A percentile compares a stretch with the other conserved stretches of the same genome.
phyloP scores from a whole-genome alignment of 1,140 invertebrate genomes.

The Megalonaias nervosa region DNA sequence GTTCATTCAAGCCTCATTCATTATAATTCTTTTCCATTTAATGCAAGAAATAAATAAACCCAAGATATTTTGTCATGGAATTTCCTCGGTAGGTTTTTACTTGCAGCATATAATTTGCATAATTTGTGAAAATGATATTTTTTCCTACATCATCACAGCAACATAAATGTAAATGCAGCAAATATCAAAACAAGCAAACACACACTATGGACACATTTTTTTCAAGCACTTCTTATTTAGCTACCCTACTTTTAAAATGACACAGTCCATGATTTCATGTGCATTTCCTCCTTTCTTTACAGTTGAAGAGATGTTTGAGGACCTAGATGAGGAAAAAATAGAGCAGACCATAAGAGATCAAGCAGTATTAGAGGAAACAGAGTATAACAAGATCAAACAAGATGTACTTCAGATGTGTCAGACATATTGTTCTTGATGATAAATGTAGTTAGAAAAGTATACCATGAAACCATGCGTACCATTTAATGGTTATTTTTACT shows the following conservation, averaged over 20 bases:
- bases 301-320: constrained; percentile 52
- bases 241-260: too few species aligned
- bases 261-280: not conserved
- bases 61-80: too few species aligned
- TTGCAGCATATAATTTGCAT: not conserved
- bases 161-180: not conserved
- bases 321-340: constrained; percentile 50
- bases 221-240: too few species aligned
- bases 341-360: constrained; percentile 44
- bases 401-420: constrained; percentile 43
- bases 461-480: too few species aligned
- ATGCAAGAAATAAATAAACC: too few species aligned
- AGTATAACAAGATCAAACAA: constrained; percentile 50
- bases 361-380: constrained; percentile 34
- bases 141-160: not conserved
- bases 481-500: too few species aligned
- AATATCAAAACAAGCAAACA: not conserved
- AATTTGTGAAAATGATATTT: not conserved
- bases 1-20: too few species aligned
- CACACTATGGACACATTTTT: not conserved
- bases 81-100: too few species aligned
- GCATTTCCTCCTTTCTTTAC: constrained; percentile 3
- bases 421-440: constrained; percentile 31
- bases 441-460: too few species aligned
- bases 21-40: too few species aligned